Percentiles rank a stretch among this genome's conserved stretches.
phyloP scores from a whole-genome alignment of 1,140 invertebrate species.

The Acyrthosiphon pisum region DNA sequence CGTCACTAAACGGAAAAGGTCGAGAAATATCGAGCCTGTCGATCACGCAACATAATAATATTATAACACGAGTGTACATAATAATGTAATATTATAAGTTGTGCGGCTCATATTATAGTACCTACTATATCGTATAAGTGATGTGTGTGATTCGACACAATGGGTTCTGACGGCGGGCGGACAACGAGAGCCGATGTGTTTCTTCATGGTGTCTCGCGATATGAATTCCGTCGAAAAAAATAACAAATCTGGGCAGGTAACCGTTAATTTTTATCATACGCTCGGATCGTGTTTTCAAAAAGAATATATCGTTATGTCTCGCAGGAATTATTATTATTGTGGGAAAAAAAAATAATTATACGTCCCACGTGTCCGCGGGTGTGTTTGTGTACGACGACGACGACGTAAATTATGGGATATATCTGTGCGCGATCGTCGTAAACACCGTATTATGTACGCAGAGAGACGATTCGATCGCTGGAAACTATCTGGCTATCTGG shows the following conservation, averaged over 20 bases:
- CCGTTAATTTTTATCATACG: no score
- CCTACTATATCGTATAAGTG: not conserved
- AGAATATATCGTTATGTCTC: no score
- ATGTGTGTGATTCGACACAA: slow-evolving; percentile 11
- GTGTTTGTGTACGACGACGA: no score
- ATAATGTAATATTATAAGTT: no score
- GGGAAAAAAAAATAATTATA: no score
- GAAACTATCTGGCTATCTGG: not conserved
- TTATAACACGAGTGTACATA: not conserved
- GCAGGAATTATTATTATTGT: no score
- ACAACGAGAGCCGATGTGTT: not conserved
- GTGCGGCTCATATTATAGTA: no score
- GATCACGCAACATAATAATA: not conserved
- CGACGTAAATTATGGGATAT: no score
- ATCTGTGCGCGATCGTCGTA: not conserved
- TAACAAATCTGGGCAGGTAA: no score
- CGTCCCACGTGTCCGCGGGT: no score
- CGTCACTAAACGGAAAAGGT: not conserved
- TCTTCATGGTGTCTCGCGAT: no score
- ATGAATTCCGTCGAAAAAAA: not conserved
- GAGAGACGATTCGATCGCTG: not conserved
- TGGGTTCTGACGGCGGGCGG: not conserved
- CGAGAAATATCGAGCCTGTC: not conserved
- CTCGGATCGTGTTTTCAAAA: no score
- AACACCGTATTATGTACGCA: not conserved